Base-by-base conservation (phyloP, 2,113 vertebrate genomes). In the Chaetops frenatus region DNA sequence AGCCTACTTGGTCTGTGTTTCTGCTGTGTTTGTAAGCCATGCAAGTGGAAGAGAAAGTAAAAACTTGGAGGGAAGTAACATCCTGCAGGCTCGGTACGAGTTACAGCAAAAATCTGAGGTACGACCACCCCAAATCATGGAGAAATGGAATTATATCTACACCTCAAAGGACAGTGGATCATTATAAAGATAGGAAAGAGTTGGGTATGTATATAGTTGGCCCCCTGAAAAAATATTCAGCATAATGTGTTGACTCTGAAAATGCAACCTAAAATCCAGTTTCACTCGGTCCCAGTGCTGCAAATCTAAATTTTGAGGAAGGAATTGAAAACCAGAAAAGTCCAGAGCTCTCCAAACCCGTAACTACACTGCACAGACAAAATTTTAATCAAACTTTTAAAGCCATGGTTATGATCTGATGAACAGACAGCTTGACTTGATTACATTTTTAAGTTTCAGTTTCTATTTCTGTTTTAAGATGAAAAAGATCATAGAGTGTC, bases 391-490 rank as follows among this genome's bases (percentile, higher is more conserved):
- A 91, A 97, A 97, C 95, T 95, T 97, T 95, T 67, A 92, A 95
- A 95, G 90, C 86, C 81, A 81, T 58, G 83, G 93, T 83, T 95
- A 97, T 93, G 96, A 96, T 97, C 96, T 88, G 95, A 96, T 97
- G 97, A 95, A 93, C 79, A 95, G 96, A 95, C 97, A 97, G 97
- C 97, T 95, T 96, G 96, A 98, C 96, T 95, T 91, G 96, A 97
- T 95, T 96, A 95, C 97, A 96, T 96, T 98, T 97, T 98, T 98
- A 97, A 97, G 97, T 97, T 97, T 97, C 95, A 93, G 95, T 97
- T 98, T 98, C 97, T 97, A 98, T 98, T 98, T 98, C 96, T 97
- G 94, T 98, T 97, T 97, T 95, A 97, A 97, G 97, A 98, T 96
- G 93, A 97, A 97, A 98, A 97, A 97, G 96, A 97, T 98, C 92